A percentile compares a stretch with the other conserved stretches of the same genome.
Evolutionary conservation across 35 echinoderm and acorn worm genomes (phyloP).

Genomic region (Stichopus chloronotus): DNA sequence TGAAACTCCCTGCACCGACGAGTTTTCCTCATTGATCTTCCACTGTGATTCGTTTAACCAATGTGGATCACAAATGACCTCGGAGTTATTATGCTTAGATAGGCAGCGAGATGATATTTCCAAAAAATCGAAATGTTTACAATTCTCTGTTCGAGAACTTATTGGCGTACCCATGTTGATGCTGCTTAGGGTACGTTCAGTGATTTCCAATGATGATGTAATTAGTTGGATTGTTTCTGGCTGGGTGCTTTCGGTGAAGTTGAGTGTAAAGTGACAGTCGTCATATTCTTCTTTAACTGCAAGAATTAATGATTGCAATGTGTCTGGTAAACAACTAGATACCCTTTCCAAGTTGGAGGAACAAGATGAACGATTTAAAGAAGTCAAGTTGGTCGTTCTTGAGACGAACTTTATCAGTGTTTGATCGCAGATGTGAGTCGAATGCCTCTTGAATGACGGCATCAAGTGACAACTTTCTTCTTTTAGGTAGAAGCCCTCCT

Average conservation of each 20-base stretch:
- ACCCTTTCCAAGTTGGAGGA: background rate
- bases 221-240: background rate
- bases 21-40: background rate
- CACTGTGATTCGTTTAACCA: background rate
- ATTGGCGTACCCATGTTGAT: background rate
- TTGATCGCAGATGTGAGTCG: background rate
- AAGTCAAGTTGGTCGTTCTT: background rate
- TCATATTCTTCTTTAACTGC: background rate
- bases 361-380: background rate
- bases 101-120: background rate
- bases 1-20: background rate
- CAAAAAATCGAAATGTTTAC: background rate
- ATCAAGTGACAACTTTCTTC: background rate
- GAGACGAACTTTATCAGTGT: background rate
- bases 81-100: background rate
- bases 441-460: background rate
- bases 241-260: background rate
- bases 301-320: background rate
- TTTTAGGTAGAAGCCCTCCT: background rate
- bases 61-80: background rate
- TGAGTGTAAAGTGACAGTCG: background rate
- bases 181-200: background rate
- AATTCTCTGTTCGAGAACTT: background rate
- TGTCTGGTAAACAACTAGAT: background rate
- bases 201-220: background rate